A percentile compares a stretch with the other conserved stretches of the same genome.
phyloP scores from a whole-genome alignment of 2,113 vertebrate species.

The Alethe castanea region DNA sequence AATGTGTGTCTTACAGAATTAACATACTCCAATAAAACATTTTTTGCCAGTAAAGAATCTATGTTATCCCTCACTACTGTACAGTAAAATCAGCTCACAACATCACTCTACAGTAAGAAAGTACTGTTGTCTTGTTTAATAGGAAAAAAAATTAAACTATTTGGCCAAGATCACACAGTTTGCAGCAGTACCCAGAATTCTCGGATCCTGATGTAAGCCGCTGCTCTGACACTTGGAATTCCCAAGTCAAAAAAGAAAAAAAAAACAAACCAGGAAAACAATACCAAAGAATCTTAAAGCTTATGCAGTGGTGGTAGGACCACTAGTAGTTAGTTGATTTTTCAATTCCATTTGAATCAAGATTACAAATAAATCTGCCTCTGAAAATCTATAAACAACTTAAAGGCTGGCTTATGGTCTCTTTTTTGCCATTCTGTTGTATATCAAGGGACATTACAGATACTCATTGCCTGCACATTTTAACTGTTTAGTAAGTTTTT shows the following conservation, averaged over 20 bases:
- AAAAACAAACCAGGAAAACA: neutral
- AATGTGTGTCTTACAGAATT: neutral
- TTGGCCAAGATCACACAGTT: neutral
- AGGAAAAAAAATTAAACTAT: neutral
- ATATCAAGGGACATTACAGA: neutral
- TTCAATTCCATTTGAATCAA: constrained; percentile 19
- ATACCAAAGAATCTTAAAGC: neutral
- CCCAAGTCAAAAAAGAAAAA: neutral
- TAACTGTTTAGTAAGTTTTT: constrained; percentile 43
- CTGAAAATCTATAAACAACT: constrained; percentile 37
- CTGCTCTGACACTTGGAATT: neutral
- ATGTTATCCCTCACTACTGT: neutral
- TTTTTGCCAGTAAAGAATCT: neutral
- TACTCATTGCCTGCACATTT: constrained; percentile 24
- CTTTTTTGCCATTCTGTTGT: constrained; percentile 24
- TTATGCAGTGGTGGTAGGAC: neutral
- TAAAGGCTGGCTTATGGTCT: neutral
- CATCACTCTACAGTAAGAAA: neutral
- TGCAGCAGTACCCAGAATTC: neutral
- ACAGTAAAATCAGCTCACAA: neutral
- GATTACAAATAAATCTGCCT: constrained; percentile 11
- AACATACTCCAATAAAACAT: neutral
- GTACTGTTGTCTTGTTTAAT: neutral
- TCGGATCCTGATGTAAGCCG: rapidly evolving
- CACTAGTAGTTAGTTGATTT: neutral